Base-by-base conservation (phyloP, 2,888 invertebrate species). In the Ochropacha duplaris region DNA sequence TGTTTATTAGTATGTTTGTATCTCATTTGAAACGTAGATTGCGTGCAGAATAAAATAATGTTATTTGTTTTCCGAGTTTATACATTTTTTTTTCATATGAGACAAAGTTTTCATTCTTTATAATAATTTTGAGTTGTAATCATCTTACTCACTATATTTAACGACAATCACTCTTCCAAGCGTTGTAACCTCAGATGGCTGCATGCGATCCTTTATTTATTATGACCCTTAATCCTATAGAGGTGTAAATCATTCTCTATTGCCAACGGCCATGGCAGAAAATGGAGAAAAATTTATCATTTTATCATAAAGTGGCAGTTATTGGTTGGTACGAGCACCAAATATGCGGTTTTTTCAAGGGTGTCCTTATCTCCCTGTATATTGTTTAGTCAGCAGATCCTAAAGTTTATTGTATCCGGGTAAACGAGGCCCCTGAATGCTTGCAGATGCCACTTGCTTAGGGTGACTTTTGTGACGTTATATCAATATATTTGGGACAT, bases 381-480 rank as follows among this genome's bases (percentile, higher is more conserved):
- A 78, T 76, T 78, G 79, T 78, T 79, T 78, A 76, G 77, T 74
- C 76, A 79, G 78, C 74, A 61, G 59, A 57, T 60, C 58, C 60
- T 64, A 58, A 66, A 58, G 66, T 69, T 76, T 73, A 79, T 79
- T 82, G 72, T 76, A 61, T 60, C 57, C 61, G 36, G 36, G 54
- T 34, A 19, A 44, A 44, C 2, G 19, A 44, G 19, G 44, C 19
- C 44, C 19, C n/a, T 44, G 44, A 9, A 44, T 8, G 44, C 16
- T 8, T 44, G 44, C 44, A 44, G 44, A 44, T 44, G 44, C 44
- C 44, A 44, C 44, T 44, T 19, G 9, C 16, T 44, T 19, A 11
- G 39, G 39, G 44, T 44, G 9, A 44, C 16, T 19, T 19, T 19
- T 2, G 44, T 44, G 44, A 44, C 2, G 19, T 44, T 9, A 44